Percentiles rank a stretch among this genome's conserved stretches.
phyloP scores from a whole-genome alignment of 2,888 invertebrate genomes.

The Nezara viridula region DNA sequence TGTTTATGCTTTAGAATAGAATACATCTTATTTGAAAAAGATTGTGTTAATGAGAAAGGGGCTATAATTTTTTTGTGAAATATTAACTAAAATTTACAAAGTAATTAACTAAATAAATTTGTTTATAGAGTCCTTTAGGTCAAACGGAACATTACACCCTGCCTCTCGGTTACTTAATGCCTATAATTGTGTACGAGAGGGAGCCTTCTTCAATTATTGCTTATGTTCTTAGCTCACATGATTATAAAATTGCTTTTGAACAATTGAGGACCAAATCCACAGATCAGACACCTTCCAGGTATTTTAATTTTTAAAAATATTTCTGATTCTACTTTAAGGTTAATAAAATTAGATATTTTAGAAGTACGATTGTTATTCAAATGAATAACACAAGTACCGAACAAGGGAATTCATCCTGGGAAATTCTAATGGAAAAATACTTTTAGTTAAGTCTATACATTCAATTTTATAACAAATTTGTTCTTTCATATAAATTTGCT shows the following conservation, averaged over 20 bases:
- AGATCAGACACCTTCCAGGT: slow-evolving; percentile 57
- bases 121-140: slow-evolving; percentile 75
- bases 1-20: background rate
- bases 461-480: too few relatives aligned
- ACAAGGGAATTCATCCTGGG: too few relatives aligned
- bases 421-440: too few relatives aligned
- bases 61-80: too few relatives aligned
- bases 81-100: too few relatives aligned
- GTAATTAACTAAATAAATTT: slow-evolving; percentile 6
- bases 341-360: background rate
- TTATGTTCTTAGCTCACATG: slow-evolving; percentile 81
- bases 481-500: too few relatives aligned
- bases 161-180: slow-evolving; percentile 74
- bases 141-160: slow-evolving; percentile 80
- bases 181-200: slow-evolving; percentile 82
- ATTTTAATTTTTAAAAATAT: background rate
- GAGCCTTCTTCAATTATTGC: slow-evolving; percentile 90
- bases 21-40: background rate
- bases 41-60: too few relatives aligned
- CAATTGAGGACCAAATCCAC: slow-evolving; percentile 51
- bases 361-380: background rate
- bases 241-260: slow-evolving; percentile 73
- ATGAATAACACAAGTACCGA: too few relatives aligned
- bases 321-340: background rate
- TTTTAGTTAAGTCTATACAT: too few relatives aligned